phyloP scores from a whole-genome alignment of 2,888 invertebrate genomes.

The Brassicogethes aeneus region DNA sequence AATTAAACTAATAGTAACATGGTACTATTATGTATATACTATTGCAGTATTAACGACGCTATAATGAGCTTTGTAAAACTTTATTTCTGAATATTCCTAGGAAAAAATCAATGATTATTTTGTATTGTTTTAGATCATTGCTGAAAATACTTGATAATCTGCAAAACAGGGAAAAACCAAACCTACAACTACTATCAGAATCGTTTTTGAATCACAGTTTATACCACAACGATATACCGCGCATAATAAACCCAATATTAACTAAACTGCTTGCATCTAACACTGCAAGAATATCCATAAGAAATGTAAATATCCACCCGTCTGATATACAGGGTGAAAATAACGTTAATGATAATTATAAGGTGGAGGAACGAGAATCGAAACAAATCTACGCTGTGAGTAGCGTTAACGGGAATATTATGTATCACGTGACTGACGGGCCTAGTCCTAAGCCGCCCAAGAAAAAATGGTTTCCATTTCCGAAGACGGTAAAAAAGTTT shows the following conservation, averaged over 20 bases:
- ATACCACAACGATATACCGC: conserved; percentile 65
- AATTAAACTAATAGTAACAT: no score
- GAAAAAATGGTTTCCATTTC: conserved; percentile 37
- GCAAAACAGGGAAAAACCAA: conserved; percentile 47
- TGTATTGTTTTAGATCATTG: conserved; percentile 49
- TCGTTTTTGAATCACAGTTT: conserved; percentile 69
- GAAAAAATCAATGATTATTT: no score
- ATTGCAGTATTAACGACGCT: no score
- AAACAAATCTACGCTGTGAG: conserved; percentile 73
- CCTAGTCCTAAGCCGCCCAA: conserved; percentile 36
- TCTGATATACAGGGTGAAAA: conserved; percentile 38
- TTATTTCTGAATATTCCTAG: no score
- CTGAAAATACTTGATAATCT: conserved; percentile 65
- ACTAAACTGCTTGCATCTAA: conserved; percentile 67
- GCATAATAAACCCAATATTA: conserved; percentile 69
- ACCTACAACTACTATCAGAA: conserved; percentile 55
- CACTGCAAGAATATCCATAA: conserved; percentile 73
- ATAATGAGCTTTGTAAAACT: no score
- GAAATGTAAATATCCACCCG: conserved; percentile 57
- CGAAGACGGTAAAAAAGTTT: conserved; percentile 32
- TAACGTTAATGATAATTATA: conserved; percentile 25
- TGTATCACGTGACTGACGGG: conserved; percentile 48
- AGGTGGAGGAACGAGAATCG: conserved; percentile 32
- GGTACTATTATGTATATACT: no score
- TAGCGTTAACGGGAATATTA: conserved; percentile 71